Percentiles rank a stretch among this genome's conserved stretches.
Evolutionary conservation across 2,113 vertebrate genomes (phyloP).

Genomic region (Nesoenas mayeri): DNA sequence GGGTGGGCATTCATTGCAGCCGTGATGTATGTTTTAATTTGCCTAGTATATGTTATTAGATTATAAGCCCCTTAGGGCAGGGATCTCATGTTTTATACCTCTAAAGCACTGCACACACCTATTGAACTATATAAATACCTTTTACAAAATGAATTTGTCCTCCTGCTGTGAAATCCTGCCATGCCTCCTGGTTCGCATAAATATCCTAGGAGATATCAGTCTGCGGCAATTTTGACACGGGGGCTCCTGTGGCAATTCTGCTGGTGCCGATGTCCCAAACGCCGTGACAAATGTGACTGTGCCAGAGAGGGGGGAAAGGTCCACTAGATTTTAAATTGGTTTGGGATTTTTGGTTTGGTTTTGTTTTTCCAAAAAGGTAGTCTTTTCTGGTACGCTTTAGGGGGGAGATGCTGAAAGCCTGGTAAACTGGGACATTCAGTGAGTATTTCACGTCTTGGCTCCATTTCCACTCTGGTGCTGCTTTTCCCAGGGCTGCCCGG

Average conservation of each 20-base stretch:
- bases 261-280: neutral
- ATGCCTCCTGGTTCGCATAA: constrained; percentile 59
- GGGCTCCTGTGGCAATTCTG: neutral
- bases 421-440: neutral
- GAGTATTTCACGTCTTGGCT: neutral
- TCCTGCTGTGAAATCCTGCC: constrained; percentile 69
- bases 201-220: neutral
- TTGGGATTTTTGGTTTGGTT: too few relatives aligned
- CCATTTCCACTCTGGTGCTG: neutral
- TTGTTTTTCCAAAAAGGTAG: neutral
- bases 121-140: constrained; percentile 70
- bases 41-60: constrained; percentile 67
- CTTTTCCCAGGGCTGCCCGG: neutral
- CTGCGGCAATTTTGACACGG: neutral
- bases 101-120: constrained; percentile 62
- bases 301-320: neutral
- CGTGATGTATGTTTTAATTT: constrained; percentile 70
- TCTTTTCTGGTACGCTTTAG: neutral
- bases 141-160: constrained; percentile 69
- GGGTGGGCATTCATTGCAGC: constrained; percentile 48
- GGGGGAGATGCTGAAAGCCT: neutral
- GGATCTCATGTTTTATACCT: constrained; percentile 67
- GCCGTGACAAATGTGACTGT: neutral
- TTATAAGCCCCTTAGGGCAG: constrained; percentile 62
- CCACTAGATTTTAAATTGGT: neutral